These are phyloP conservation scores for Pachypsylla venusta DNA, from an alignment of 1,140 invertebrate species.

Conservation along the genomic window DNA sequence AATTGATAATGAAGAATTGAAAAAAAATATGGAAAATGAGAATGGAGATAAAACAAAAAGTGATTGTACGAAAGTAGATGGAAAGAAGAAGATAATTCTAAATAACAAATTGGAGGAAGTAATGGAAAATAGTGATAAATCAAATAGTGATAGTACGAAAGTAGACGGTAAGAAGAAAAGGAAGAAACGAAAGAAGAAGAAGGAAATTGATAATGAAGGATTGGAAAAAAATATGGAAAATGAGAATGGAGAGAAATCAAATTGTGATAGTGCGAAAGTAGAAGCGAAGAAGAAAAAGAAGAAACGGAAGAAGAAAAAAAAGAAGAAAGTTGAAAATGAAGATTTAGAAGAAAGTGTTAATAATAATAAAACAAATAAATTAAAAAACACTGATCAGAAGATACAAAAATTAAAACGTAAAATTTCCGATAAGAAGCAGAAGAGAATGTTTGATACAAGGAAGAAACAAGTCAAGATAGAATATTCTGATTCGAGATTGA, in stretches of 20 bases:
- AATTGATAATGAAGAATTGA: neutral
- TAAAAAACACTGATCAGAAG: neutral
- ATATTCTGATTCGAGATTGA: conserved; percentile 58
- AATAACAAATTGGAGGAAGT: neutral
- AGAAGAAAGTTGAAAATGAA: neutral
- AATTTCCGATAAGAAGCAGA: neutral
- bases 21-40: conserved; percentile 11
- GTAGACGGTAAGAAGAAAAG: conserved; percentile 10
- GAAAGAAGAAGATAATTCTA: conserved; percentile 6
- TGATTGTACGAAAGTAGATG: neutral
- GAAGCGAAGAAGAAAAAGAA: conserved; percentile 10
- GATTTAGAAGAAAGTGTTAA: neutral
- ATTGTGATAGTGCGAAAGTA: neutral
- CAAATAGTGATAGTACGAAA: neutral
- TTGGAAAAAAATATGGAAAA: conserved; percentile 12
- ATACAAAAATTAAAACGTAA: conserved; percentile 6
- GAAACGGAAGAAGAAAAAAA: neutral
- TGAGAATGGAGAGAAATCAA: neutral
- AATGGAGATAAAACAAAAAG: neutral
- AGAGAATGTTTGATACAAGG: neutral
- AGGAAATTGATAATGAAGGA: neutral
- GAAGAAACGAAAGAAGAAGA: neutral
- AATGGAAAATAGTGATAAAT: neutral
- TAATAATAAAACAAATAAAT: conserved; percentile 2
- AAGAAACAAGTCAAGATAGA: conserved; percentile 2